Evolutionary conservation across 2,113 vertebrate species (phyloP).

Genomic region (Gopherus flavomarginatus): DNA sequence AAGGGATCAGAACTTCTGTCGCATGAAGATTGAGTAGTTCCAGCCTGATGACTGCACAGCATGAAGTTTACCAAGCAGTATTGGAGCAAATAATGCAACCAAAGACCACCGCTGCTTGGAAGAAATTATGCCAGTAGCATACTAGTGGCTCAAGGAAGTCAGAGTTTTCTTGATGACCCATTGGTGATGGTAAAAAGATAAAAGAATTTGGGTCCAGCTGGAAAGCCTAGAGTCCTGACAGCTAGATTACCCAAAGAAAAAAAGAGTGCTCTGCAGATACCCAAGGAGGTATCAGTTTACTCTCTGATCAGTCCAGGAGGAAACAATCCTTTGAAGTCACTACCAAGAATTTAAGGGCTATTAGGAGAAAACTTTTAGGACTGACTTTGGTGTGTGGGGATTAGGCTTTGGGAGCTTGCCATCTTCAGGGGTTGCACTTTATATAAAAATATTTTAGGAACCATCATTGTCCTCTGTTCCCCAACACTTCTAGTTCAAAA

Average conservation of each 20-base stretch:
- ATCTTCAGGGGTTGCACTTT: neutral
- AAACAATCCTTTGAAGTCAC: neutral
- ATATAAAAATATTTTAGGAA: neutral
- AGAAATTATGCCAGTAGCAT: neutral
- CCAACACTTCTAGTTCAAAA: neutral
- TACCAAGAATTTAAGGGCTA: neutral
- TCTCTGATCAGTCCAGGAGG: neutral
- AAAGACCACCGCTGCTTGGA: neutral
- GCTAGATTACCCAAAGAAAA: neutral
- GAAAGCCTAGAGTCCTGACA: neutral
- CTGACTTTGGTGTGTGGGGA: neutral
- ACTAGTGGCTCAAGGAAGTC: neutral
- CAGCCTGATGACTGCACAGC: neutral
- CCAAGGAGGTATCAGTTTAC: neutral
- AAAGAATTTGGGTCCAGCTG: neutral
- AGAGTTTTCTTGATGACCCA: neutral
- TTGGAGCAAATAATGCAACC: neutral
- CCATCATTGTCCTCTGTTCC: neutral
- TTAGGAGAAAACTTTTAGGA: neutral
- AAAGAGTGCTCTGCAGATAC: accelerated
- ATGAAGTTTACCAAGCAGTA: neutral
- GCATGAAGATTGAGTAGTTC: neutral
- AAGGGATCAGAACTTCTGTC: neutral
- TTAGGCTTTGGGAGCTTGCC: neutral
- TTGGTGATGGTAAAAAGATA: neutral